Evolutionary conservation across 2,113 vertebrate genomes (phyloP).

Genomic region (Otocyon megalotis): DNA sequence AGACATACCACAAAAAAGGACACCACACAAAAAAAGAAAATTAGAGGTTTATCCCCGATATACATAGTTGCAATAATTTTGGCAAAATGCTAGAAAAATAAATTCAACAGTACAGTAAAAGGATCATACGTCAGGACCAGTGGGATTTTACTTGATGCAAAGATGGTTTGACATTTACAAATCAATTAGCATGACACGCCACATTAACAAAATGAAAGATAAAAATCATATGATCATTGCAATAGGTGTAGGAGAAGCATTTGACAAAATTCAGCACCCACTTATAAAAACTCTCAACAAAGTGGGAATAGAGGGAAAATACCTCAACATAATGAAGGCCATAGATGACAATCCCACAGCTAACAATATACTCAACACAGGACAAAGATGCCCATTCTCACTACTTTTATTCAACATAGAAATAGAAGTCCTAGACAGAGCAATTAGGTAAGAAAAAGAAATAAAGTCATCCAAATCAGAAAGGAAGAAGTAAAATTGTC

Average conservation of each 20-base stretch:
- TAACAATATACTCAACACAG: background rate
- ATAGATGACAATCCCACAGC: background rate
- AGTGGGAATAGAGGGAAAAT: background rate
- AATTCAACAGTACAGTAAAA: background rate
- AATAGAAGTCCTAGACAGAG: background rate
- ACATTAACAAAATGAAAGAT: background rate
- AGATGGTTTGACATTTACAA: background rate
- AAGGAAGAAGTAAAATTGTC: background rate
- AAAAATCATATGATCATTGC: background rate
- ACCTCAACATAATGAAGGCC: background rate
- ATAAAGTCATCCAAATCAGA: background rate
- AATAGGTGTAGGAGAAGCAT: background rate
- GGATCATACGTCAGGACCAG: background rate
- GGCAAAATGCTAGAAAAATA: background rate
- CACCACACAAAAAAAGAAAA: background rate
- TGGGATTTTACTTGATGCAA: background rate
- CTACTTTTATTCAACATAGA: background rate
- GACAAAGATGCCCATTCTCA: background rate
- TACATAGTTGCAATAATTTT: background rate
- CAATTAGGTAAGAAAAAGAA: background rate
- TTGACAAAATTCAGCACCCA: background rate
- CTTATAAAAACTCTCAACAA: background rate
- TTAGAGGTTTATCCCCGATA: background rate
- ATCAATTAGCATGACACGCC: background rate
- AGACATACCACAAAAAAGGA: background rate